Evolutionary conservation across 1,140 invertebrate genomes (phyloP).

Genomic region (Tetramorium parvispinum): DNA sequence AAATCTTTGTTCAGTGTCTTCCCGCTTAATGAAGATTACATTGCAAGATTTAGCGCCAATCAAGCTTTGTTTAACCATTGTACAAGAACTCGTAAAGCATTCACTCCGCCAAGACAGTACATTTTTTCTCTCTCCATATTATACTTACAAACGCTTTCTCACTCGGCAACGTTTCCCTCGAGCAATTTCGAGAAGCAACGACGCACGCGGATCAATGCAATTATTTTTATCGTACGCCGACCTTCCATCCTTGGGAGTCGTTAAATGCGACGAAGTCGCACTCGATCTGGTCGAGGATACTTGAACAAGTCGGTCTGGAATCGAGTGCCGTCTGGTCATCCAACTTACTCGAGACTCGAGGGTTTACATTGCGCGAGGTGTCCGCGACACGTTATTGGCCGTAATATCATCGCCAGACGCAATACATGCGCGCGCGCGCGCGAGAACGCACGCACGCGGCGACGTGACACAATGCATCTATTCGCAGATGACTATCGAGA

Average conservation of each 20-base stretch:
- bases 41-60: background rate
- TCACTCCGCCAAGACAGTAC: background rate
- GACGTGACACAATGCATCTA: constrained; percentile 52
- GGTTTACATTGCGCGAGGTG: constrained; percentile 65
- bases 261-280: constrained; percentile 58
- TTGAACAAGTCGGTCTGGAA: constrained; percentile 60
- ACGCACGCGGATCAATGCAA: constrained; percentile 31
- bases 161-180: background rate
- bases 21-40: background rate
- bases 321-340: constrained; percentile 65
- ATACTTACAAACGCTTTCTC: background rate
- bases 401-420: constrained; percentile 57
- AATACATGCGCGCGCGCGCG: constrained; percentile 2
- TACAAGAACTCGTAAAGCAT: background rate
- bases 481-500: constrained; percentile 31
- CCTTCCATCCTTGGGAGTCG: constrained; percentile 54
- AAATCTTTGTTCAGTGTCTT: background rate
- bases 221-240: constrained; percentile 56
- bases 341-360: constrained; percentile 63
- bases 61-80: background rate
- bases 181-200: background rate
- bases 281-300: constrained; percentile 57
- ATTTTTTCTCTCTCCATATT: background rate
- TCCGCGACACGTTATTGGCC: constrained; percentile 54
- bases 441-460: background rate